Conservation (phyloP, 2,797 vertebrate species). For the Anguilla obscura region DNA sequence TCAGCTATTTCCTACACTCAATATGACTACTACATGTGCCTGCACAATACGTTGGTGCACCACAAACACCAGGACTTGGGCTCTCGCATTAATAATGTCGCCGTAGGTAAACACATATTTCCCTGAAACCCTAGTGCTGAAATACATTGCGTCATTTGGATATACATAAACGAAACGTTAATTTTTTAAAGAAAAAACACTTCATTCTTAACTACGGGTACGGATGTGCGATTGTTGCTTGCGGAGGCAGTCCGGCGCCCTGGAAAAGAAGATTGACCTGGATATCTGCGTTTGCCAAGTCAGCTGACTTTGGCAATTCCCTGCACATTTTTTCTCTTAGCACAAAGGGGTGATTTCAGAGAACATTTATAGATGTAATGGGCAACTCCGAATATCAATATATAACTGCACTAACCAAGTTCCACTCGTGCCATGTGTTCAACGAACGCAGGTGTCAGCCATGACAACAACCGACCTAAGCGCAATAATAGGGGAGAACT, state of each 20-base stretch:
- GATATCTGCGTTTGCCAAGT: constrained; percentile 1
- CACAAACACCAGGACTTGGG: background rate
- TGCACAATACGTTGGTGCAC: background rate
- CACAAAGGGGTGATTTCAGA: background rate
- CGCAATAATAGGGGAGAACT: background rate
- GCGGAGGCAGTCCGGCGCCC: background rate
- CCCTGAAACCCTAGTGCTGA: background rate
- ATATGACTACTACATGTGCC: background rate
- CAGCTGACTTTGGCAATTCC: constrained; percentile 32
- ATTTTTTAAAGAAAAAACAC: background rate
- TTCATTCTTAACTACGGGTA: background rate
- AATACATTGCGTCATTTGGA: background rate
- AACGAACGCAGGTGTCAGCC: background rate
- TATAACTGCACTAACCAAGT: background rate
- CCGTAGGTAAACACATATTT: background rate
- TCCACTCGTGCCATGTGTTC: background rate
- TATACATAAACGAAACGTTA: too few species aligned
- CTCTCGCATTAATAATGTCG: background rate
- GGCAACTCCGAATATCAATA: background rate
- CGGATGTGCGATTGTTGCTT: background rate
- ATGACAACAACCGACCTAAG: background rate
- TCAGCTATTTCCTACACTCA: background rate
- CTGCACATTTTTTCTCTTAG: background rate
- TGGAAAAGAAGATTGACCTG: background rate
- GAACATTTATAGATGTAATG: background rate